These are phyloP conservation scores for Pseudomyrmex pallidus DNA, from an alignment of 1,140 invertebrate genomes.

Conservation along the genomic window DNA sequence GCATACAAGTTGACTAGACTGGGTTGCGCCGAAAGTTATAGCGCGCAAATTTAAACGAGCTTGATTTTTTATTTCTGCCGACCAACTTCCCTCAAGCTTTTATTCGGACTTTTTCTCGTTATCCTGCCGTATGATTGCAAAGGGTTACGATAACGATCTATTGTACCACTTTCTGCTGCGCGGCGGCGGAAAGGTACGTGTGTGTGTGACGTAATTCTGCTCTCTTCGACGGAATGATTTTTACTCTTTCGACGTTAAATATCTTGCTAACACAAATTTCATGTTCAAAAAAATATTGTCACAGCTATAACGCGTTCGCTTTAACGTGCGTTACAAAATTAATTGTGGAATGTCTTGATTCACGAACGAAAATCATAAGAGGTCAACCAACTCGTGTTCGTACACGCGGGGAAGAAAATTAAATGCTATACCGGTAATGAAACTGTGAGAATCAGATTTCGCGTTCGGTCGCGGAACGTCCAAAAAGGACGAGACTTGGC, in stretches of 20 bases:
- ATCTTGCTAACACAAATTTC: not conserved
- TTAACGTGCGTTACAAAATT: not conserved
- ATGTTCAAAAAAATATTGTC: too few species aligned
- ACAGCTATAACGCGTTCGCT: not conserved
- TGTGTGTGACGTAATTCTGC: not conserved
- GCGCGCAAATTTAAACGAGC: slow-evolving; percentile 36
- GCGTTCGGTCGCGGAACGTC: not conserved
- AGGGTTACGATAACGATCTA: slow-evolving; percentile 42
- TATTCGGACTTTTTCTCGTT: slow-evolving; percentile 46
- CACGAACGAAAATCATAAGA: slow-evolving; percentile 26
- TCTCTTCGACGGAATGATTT: not conserved
- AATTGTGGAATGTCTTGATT: not conserved
- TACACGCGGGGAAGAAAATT: slow-evolving; percentile 3
- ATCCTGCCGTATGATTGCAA: slow-evolving; percentile 38
- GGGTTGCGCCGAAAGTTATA: slow-evolving; percentile 40
- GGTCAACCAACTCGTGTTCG: not conserved
- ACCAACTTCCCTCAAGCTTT: slow-evolving; percentile 32
- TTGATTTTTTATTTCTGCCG: slow-evolving; percentile 54
- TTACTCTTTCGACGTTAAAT: slow-evolving; percentile 10
- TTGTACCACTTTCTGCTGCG: slow-evolving; percentile 21
- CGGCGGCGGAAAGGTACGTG: not conserved
- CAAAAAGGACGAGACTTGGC: not conserved
- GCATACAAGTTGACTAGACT: slow-evolving; percentile 25
- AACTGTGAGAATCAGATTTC: slow-evolving; percentile 39
- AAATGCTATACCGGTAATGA: slow-evolving; percentile 51